Base-by-base conservation (phyloP, 2,888 invertebrate species). In the Herminia tarsipennalis region DNA sequence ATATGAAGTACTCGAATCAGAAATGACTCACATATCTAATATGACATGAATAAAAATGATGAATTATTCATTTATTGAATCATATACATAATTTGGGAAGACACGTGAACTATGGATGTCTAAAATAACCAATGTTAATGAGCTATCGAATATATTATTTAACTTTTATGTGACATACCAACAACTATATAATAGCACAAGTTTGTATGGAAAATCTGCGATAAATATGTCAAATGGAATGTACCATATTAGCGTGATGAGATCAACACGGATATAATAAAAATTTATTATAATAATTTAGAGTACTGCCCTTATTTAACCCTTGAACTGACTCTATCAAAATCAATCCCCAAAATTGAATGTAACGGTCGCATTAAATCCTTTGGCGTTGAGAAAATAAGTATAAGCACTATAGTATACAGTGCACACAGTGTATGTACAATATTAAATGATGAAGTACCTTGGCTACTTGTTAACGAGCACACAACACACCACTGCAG, bases 401-500 rank as follows among this genome's bases (percentile, higher is more conserved):
- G n/a, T n/a, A n/a, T n/a, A n/a, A n/a, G n/a, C n/a, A n/a, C n/a
- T n/a, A n/a, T n/a, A n/a, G n/a, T n/a, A n/a, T n/a, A n/a, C n/a
- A n/a, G 10, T 3, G 1, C 22, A 8, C 22, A 30, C 14, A 16
- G 9, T 3, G 9, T 24, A 32, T 32, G 16, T 25, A 16, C n/a
- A n/a, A n/a, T 16, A 29, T 5, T 37, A 25, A 37, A 10, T 35
- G 17, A 49, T 46, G 41, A 56, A 63, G 66, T 86, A 87, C 87
- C 88, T 87, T 84, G 73, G 70, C 18, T 46, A 46, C 71, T 77
- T 56, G 70, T 73, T 76, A 66, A 73, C 71, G 68, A 70, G 69
- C 69, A 83, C 88, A 88, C 87, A 86, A 89, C 88, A 88, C 89
- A 74, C 72, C 87, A 88, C 89, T 81, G 76, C 86, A 85, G 75